Evolutionary conservation across 2,113 vertebrate genomes (phyloP).

Genomic region (Tachycineta bicolor): DNA sequence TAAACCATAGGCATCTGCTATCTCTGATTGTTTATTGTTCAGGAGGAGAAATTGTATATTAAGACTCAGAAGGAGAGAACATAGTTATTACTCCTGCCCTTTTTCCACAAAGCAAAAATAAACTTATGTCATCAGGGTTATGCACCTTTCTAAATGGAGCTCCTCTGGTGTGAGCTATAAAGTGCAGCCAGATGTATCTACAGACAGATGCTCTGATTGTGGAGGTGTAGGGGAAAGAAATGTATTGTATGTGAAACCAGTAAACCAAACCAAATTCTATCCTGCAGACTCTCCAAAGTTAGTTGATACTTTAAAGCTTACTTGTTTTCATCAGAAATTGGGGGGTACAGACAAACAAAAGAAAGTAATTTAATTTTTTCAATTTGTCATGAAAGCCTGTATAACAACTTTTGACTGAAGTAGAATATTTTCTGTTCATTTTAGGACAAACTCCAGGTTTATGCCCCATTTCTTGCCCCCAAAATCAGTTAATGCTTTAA

Average conservation of each 20-base stretch:
- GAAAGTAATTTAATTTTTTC: not conserved
- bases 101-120: slow-evolving; percentile 5
- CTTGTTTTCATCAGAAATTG: not conserved
- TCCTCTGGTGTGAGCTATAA: not conserved
- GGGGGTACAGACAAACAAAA: not conserved
- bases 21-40: slow-evolving; percentile 16
- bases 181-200: not conserved
- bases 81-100: not conserved
- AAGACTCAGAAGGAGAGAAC: not conserved
- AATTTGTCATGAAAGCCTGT: not conserved
- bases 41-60: not conserved
- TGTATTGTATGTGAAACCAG: not conserved
- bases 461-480: not conserved
- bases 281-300: not conserved
- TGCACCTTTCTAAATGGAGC: not conserved
- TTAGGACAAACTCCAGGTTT: not conserved
- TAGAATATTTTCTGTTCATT: not conserved
- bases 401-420: not conserved
- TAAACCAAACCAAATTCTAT: not conserved
- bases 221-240: not conserved
- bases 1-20: slow-evolving; percentile 22
- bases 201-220: not conserved
- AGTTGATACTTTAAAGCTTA: not conserved
- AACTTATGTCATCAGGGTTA: not conserved
- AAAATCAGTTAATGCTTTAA: not conserved